Base-by-base conservation (phyloP, 2,888 invertebrate species). In the Heliothis peltigera region DNA sequence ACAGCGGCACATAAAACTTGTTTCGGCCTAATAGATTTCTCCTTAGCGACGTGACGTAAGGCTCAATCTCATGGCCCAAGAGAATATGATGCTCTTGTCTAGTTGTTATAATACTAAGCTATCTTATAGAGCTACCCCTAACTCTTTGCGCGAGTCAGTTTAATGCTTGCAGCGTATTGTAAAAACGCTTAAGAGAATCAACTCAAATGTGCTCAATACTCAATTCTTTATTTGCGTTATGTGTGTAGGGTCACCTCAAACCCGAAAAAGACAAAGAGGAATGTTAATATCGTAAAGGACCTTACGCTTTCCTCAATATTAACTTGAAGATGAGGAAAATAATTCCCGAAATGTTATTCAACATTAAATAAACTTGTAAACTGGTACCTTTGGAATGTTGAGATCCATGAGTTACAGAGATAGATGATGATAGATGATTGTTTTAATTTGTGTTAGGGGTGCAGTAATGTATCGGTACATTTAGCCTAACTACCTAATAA, bases 11-110 rank as follows among this genome's bases (percentile, higher is more conserved):
- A 64, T 61, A 69, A 58, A 71, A 56, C 51, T 60, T 59, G 5
- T 44, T 51, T 52, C 25, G 35, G 54, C 54, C 68, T 62, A 60
- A 73, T 73, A 76, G 66, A 66, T 66, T 72, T 58, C 65, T 61
- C 65, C 43, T 66, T 48, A 63, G 53, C 43, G 49, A 48, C 48
- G 56, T 35, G 8, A 19, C 53, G 54, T 21, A 44, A 35, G 39
- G 48, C 18, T 21, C n/a, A 39, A 44, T 54, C 18, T 49, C 51
- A 47, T 22, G 47, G 8, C 21, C 44, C 57, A 54, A 60, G 49
- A 47, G 32, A 62, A 67, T 58, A 52, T 39, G 57, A 47, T 39
- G 42, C 39, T 28, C 49, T 43, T 49, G 49, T 52, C 22, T 48
- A 32, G 65, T 55, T 52, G 43, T 47, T 49, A 51, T 49, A 15